Base-by-base conservation (phyloP, 2,888 invertebrate genomes). In the Oegoconia quadripuncta region DNA sequence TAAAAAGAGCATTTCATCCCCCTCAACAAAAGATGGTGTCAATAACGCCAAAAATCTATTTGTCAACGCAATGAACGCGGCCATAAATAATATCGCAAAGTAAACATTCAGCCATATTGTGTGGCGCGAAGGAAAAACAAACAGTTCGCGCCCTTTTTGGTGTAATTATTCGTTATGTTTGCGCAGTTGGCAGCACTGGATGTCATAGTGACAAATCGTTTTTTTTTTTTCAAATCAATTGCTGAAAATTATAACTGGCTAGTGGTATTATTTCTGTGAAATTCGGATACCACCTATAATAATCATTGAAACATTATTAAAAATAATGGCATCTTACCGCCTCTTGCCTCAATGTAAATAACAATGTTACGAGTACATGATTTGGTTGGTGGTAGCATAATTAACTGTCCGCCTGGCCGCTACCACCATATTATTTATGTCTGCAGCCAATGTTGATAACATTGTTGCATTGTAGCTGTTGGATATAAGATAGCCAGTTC, bases 101-200 rank as follows among this genome's bases (percentile, higher is more conserved):
- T 66, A 77, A 77, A 78, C 74, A 76, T 42, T 15, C 55, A 45
- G 55, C 64, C 69, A 66, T 71, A 75, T 75, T 75, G 74, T 73
- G 59, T 39, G 39, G 43, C 38, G 50, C 55, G 53, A 55, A 59
- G 60, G 57, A 71, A 15, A 74, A 74, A 74, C 74, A 77, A 77
- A 77, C 70, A 77, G 64, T 53, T 73, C 70, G 73, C 74, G 77
- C 77, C 76, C 77, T 74, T 64, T 58, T 46, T 52, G 42, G 34
- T 54, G 61, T 58, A 59, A 65, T 65, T 62, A 63, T 63, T 62
- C 52, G 54, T 46, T 44, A 12, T 78, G 78, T 79, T 79, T 79
- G 77, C 71, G 65, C 78, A 79, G 78, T 79, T 79, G 78, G 77
- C 67, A 67, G 59, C 69, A 54, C 60, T 68, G 73, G 52, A 58